Percentiles rank a stretch among this genome's conserved stretches.
phyloP scores from a whole-genome alignment of 2,797 vertebrate genomes.

The Oreochromis mossambicus region DNA sequence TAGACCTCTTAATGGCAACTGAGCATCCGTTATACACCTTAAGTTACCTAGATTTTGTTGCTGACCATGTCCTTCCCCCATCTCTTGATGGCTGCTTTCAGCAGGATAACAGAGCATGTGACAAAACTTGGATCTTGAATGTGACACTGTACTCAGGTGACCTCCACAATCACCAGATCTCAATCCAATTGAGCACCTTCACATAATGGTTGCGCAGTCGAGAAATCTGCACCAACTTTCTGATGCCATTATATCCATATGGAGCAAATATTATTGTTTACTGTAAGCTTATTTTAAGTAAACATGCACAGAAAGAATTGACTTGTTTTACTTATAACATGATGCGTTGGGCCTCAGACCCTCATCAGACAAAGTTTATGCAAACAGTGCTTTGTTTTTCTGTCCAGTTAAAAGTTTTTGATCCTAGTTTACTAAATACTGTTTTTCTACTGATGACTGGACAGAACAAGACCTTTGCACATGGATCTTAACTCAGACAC shows the following conservation, averaged over 20 bases:
- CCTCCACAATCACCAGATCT: not conserved
- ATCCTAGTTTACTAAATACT: not conserved
- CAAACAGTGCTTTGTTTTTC: not conserved
- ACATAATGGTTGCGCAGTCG: constrained; percentile 40
- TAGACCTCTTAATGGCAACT: not conserved
- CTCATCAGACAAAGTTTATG: not conserved
- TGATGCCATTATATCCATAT: not conserved
- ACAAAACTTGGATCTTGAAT: not conserved
- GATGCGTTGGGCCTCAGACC: not conserved
- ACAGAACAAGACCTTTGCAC: not conserved
- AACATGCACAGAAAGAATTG: not conserved
- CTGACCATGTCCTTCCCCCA: not conserved
- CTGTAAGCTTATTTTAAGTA: not conserved
- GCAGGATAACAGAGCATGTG: not conserved
- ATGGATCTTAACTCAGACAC: not conserved
- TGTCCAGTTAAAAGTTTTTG: not conserved
- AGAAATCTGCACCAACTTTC: constrained; percentile 31
- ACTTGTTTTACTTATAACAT: not conserved
- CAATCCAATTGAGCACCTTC: not conserved
- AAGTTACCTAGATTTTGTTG: not conserved
- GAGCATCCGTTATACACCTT: not conserved
- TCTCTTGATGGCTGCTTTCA: not conserved
- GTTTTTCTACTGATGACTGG: not conserved
- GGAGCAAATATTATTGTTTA: not conserved
- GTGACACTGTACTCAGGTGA: not conserved